phyloP scores from a whole-genome alignment of 2,113 vertebrate species.

The Vulpes lagopus region DNA sequence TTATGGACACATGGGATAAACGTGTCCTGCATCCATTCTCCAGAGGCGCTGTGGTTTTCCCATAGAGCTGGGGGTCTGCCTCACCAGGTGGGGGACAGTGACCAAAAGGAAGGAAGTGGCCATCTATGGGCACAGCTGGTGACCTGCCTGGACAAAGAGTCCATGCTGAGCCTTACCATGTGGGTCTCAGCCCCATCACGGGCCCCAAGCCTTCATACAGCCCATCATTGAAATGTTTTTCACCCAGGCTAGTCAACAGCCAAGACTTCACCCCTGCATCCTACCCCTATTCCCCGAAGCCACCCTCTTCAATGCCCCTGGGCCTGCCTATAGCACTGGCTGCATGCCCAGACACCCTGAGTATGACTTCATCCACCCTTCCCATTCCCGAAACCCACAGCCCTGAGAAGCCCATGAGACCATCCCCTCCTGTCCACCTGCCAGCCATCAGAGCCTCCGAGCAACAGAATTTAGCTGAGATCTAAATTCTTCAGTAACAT shows the following conservation, averaged over 20 bases:
- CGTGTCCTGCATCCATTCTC: background rate
- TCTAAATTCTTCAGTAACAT: too few relatives aligned
- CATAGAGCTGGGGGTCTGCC: rapidly evolving
- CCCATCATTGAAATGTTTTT: background rate
- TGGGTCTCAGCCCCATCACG: background rate
- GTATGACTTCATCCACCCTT: background rate
- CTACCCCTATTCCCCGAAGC: background rate
- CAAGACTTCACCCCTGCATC: background rate
- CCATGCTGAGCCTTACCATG: rapidly evolving
- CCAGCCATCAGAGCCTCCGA: background rate
- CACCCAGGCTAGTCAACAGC: too few relatives aligned
- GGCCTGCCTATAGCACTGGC: too few relatives aligned
- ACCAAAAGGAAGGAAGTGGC: background rate
- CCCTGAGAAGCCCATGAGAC: background rate
- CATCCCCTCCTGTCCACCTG: background rate
- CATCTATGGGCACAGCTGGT: too few relatives aligned
- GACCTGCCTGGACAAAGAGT: background rate
- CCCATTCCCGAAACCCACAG: background rate
- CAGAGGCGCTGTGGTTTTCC: background rate
- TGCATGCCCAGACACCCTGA: rapidly evolving
- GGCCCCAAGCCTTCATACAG: background rate
- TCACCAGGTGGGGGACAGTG: background rate
- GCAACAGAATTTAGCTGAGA: background rate
- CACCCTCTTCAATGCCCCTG: background rate
- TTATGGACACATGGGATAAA: background rate